phyloP scores from a whole-genome alignment of 1,140 invertebrate species.

The Pollicipes pollicipes region DNA sequence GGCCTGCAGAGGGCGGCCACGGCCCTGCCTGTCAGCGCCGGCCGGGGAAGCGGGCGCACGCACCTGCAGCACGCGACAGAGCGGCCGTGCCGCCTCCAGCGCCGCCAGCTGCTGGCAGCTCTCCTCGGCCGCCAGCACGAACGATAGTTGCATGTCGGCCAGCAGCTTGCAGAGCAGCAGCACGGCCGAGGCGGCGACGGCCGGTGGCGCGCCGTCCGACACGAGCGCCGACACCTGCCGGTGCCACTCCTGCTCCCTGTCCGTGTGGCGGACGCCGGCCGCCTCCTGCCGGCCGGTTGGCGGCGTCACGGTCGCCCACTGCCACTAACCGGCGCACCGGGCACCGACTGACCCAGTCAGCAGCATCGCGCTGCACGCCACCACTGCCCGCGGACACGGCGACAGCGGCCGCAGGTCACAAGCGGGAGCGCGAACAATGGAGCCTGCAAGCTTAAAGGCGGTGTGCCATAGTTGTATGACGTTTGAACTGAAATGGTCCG shows the following conservation, averaged over 20 bases:
- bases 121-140: background rate
- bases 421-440: too few relatives aligned
- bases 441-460: too few relatives aligned
- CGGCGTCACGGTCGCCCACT: too few relatives aligned
- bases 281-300: background rate
- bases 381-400: constrained; percentile 10
- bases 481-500: constrained; percentile 21
- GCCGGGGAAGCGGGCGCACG: too few relatives aligned
- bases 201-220: background rate
- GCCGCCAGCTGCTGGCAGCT: background rate
- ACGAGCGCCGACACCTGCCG: background rate
- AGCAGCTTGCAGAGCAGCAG: background rate
- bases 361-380: background rate
- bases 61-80: background rate
- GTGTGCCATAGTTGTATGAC: constrained; percentile 15
- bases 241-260: background rate
- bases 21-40: too few relatives aligned
- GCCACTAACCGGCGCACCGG: too few relatives aligned
- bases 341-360: too few relatives aligned
- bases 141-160: background rate
- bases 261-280: background rate
- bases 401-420: constrained; percentile 15
- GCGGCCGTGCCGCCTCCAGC: background rate
- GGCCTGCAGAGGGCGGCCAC: too few relatives aligned
- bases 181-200: background rate